Evolutionary conservation across 92 coral and sea anemone species (phyloP).

Genomic region (Muricea muricata): DNA sequence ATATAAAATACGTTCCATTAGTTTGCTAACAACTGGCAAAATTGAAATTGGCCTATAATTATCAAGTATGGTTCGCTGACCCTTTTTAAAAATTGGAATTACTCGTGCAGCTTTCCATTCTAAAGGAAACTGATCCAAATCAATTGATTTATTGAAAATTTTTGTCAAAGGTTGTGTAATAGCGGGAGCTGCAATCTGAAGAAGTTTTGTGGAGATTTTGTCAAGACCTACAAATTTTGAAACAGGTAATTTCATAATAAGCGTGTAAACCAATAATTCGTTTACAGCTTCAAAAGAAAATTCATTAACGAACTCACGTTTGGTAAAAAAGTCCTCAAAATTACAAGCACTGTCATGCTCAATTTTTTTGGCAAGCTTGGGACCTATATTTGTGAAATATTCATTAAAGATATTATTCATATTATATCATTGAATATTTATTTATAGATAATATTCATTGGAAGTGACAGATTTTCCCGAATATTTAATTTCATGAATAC

Average conservation of each 20-base stretch:
- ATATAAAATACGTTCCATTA: conserved; percentile 31
- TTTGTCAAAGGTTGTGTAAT: background rate
- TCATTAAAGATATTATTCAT: background rate
- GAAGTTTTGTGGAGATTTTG: conserved; percentile 15
- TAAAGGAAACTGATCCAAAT: background rate
- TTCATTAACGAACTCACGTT: background rate
- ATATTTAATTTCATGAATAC: background rate
- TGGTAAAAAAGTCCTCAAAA: background rate
- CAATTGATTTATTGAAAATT: conserved; percentile 4
- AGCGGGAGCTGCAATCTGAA: background rate
- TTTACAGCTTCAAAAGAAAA: background rate
- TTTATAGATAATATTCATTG: background rate
- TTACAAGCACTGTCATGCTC: background rate
- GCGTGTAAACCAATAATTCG: background rate
- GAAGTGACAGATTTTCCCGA: background rate
- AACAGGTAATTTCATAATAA: background rate
- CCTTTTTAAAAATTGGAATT: conserved; percentile 43
- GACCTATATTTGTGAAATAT: background rate
- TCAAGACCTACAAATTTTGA: conserved; percentile 19
- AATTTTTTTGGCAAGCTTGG: background rate
- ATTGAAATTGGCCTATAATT: conserved; percentile 59
- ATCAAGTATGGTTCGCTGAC: conserved; percentile 37
- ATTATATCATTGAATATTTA: too few relatives aligned
- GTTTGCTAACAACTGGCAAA: conserved; percentile 47
- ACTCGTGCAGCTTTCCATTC: conserved; percentile 43